These are phyloP conservation scores for Kryphioiulus occultus DNA, from an alignment of 2,888 invertebrate species.

Conservation along the genomic window DNA sequence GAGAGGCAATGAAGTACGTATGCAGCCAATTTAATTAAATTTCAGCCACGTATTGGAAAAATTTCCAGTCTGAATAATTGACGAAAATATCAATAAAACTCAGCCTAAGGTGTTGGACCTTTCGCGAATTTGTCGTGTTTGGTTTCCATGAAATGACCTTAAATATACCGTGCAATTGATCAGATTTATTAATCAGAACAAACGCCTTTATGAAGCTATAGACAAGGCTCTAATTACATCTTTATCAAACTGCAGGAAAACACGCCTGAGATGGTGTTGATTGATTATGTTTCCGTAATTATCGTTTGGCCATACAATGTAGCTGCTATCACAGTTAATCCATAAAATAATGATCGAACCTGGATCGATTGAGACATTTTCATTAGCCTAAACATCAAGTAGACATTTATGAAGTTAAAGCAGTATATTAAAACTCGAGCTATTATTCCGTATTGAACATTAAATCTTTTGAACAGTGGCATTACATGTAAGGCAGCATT, in stretches of 20 bases:
- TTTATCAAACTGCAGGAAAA: not conserved
- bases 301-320: not conserved
- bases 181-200: not conserved
- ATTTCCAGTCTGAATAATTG: not conserved
- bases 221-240: not conserved
- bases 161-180: not conserved
- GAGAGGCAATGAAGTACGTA: not conserved
- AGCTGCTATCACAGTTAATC: not conserved
- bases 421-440: too few relatives aligned
- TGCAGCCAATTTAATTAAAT: not conserved
- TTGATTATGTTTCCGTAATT: not conserved
- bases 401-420: too few relatives aligned
- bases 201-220: not conserved
- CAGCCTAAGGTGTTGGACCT: not conserved
- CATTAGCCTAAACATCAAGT: too few relatives aligned
- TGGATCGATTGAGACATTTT: too few relatives aligned
- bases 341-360: too few relatives aligned
- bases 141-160: not conserved
- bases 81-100: not conserved
- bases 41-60: not conserved
- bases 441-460: too few relatives aligned
- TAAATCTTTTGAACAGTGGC: too few relatives aligned
- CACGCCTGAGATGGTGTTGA: not conserved
- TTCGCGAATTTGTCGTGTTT: not conserved
- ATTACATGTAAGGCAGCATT: too few relatives aligned